A percentile compares a stretch with the other conserved stretches of the same genome.
phyloP scores from a whole-genome alignment of 2,888 invertebrate species.

The Aleiodes testaceus region DNA sequence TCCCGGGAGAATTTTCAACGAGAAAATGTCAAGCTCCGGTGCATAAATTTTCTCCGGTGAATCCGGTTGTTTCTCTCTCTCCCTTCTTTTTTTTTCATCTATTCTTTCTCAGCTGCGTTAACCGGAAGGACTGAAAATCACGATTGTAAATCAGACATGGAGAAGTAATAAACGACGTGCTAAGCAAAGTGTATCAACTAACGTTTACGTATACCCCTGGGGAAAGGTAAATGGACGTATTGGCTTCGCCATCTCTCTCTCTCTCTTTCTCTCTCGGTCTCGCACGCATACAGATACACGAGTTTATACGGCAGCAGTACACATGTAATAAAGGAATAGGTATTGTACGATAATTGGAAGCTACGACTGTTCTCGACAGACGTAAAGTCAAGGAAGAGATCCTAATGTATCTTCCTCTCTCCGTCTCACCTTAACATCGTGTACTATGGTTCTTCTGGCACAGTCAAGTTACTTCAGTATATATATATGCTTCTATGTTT shows the following conservation, averaged over 20 bases:
- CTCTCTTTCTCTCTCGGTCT: constrained; percentile 1
- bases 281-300: constrained; percentile 40
- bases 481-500: constrained; percentile 3
- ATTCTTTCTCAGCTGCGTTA: background rate
- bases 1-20: background rate
- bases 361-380: constrained; percentile 36
- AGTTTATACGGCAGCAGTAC: constrained; percentile 9
- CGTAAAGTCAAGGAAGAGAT: constrained; percentile 38
- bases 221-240: constrained; percentile 33
- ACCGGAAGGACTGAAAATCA: background rate
- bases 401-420: constrained; percentile 22
- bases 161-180: constrained; percentile 26
- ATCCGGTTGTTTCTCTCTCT: too few species aligned
- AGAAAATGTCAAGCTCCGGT: background rate
- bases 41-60: background rate
- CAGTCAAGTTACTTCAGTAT: constrained; percentile 5
- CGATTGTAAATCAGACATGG: background rate
- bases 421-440: background rate
- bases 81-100: background rate
- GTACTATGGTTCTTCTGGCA: background rate
- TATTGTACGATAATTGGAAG: constrained; percentile 35
- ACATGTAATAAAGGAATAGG: constrained; percentile 41
- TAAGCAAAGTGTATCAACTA: constrained; percentile 29
- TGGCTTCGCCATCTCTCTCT: constrained; percentile 22
- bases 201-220: constrained; percentile 22